These are phyloP conservation scores for Sycophila texana DNA, from an alignment of 2,888 invertebrate species.

Conservation along the genomic window DNA sequence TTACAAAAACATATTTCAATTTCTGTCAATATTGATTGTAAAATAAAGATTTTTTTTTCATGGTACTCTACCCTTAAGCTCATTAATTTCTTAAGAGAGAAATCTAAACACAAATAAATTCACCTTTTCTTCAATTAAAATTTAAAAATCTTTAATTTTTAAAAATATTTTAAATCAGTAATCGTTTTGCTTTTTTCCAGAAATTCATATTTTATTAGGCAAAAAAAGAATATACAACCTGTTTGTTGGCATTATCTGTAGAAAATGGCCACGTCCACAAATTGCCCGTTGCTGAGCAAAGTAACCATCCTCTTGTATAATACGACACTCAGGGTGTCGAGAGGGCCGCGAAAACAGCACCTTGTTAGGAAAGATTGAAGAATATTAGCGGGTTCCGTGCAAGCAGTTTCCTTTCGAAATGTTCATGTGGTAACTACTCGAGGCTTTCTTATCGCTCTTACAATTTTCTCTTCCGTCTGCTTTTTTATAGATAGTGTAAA, in stretches of 20 bases:
- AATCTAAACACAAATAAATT: not conserved
- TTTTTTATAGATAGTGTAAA: too few species aligned
- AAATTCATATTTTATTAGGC: not conserved
- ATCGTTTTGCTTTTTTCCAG: too few species aligned
- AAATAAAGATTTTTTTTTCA: too few species aligned
- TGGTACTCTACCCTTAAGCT: too few species aligned
- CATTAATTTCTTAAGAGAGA: too few species aligned
- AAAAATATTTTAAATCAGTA: too few species aligned
- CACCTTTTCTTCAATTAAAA: too few species aligned
- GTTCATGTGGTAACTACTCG: conserved; percentile 1
- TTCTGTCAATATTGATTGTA: too few species aligned
- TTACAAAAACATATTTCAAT: too few species aligned
- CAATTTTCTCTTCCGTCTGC: too few species aligned
- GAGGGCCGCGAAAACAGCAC: conserved; percentile 57
- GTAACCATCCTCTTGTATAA: conserved; percentile 44
- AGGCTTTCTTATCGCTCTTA: not conserved
- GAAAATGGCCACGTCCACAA: conserved; percentile 38
- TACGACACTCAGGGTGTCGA: conserved; percentile 33
- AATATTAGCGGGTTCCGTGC: conserved; percentile 63
- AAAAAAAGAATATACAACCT: not conserved
- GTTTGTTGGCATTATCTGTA: conserved; percentile 34
- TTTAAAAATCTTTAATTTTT: too few species aligned
- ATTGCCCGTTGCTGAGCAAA: conserved; percentile 39
- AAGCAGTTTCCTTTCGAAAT: conserved; percentile 21
- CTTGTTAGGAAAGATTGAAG: conserved; percentile 66